Percentiles rank a stretch among this genome's conserved stretches.
These are phyloP conservation scores for Drosophila cognata DNA, from an alignment of 2,888 invertebrate genomes.

Conservation along the genomic window DNA sequence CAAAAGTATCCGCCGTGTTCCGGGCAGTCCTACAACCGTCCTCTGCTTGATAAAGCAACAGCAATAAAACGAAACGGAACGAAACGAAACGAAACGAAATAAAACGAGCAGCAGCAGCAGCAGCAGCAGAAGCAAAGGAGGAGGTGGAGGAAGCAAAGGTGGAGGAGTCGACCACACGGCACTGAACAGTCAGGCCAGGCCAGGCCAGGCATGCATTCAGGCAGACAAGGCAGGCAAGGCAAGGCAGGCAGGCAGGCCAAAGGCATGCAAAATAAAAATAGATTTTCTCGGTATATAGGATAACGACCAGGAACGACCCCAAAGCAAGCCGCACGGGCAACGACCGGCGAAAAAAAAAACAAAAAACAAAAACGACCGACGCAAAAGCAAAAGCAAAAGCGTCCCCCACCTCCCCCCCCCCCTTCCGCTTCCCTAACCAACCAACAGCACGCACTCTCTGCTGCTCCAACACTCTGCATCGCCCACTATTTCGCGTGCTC, in stretches of 20 bases:
- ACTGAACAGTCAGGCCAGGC: constrained; percentile 28
- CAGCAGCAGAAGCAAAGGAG: neutral
- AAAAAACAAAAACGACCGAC: neutral
- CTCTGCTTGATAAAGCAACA: constrained; percentile 23
- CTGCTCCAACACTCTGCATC: constrained; percentile 1
- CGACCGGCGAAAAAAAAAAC: constrained; percentile 69
- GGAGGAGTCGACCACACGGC: constrained; percentile 18
- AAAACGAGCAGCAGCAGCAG: too few relatives aligned
- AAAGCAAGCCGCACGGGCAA: constrained; percentile 66
- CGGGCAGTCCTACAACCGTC: constrained; percentile 37
- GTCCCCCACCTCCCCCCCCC: neutral
- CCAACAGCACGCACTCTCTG: constrained; percentile 3
- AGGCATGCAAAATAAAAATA: constrained; percentile 77
- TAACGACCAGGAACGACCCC: constrained; percentile 84
- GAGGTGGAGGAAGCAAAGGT: neutral
- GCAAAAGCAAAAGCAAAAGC: constrained; percentile 13
- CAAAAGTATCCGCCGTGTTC: constrained; percentile 37
- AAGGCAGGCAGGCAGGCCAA: constrained; percentile 25
- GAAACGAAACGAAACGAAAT: constrained; percentile 23
- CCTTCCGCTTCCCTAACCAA: too few relatives aligned
- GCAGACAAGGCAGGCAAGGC: constrained; percentile 2
- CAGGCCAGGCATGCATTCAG: constrained; percentile 43
- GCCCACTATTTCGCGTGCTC: constrained; percentile 16
- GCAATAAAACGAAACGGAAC: constrained; percentile 32
- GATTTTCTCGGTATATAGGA: constrained; percentile 83